Evolutionary conservation across 2,797 vertebrate genomes (phyloP).

Genomic region (Florisuga fusca): DNA sequence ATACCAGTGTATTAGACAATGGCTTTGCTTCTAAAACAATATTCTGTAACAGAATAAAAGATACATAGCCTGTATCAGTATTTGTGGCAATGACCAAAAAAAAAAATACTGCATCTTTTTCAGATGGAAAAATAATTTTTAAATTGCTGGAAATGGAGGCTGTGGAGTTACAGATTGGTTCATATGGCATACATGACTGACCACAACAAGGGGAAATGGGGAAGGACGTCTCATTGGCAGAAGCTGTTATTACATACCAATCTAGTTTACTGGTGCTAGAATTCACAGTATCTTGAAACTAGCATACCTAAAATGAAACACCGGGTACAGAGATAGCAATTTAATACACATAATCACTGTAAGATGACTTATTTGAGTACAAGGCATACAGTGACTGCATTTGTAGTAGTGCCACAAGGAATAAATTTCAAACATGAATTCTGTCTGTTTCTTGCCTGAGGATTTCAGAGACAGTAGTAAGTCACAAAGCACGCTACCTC

Average conservation of each 20-base stretch:
- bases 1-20: neutral
- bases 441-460: neutral
- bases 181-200: neutral
- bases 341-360: neutral
- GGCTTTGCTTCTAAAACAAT: neutral
- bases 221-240: neutral
- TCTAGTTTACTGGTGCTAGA: neutral
- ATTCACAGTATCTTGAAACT: neutral
- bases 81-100: neutral
- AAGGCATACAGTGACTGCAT: neutral
- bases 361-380: neutral
- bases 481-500: conserved; percentile 18
- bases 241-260: neutral
- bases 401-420: conserved; percentile 27
- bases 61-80: neutral
- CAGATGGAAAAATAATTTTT: neutral
- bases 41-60: neutral
- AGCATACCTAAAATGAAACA: neutral
- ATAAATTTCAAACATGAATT: conserved; percentile 4
- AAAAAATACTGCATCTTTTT: neutral
- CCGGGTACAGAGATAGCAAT: neutral
- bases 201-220: neutral
- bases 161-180: neutral
- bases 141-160: neutral
- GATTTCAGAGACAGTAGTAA: conserved; percentile 32